Base-by-base conservation (phyloP, 2,113 vertebrate genomes). In the Zosterops pallidus region DNA sequence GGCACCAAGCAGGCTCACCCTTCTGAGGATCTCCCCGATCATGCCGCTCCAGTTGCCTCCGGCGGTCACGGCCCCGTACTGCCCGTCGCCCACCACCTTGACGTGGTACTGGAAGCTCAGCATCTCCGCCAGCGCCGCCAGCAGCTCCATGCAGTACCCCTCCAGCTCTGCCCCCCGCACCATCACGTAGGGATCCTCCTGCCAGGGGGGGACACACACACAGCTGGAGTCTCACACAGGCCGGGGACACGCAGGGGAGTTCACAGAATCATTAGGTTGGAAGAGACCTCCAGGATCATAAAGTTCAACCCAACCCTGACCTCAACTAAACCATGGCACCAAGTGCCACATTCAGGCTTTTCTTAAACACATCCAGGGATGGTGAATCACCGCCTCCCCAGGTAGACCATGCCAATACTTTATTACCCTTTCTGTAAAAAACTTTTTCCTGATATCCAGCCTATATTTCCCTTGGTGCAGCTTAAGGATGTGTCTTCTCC, bases 131-230 rank as follows among this genome's bases (percentile, higher is more conserved):
- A 99, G 97, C 4, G 97, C 95, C 1, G 93, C 86, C 42, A 99
- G 94, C 91, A 99, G 72, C 21, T 99, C 99, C 0, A 99, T 97
- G 93, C 98, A 99, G 97, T 97, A 99, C 0, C 99, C 99, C 82
- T 99, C 99, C 83, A 98, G 95, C 41, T 98, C 98, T 0, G 97
- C 94, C 1, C 97, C 98, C 33, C 89, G 93, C 65, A 94, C 95
- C 98, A 98, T 99, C 37, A 95, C 95, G 16, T 98, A 99, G 0
- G 99, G 99, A 3, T 98, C 98, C 63, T 98, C 96, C 99, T 99
- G 18, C 0, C 7, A 4, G 6, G 2, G 6, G 2, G 15, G 46
- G 23, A 22, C 53, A 59, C 26, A 8, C 3, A 10, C 21, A 20
- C 8, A 7, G 8, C 31, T 46, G 42, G n/a, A 20, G 12, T 6